Conservation (phyloP, 2,888 invertebrate species). For the Chrysolina oricalcia region DNA sequence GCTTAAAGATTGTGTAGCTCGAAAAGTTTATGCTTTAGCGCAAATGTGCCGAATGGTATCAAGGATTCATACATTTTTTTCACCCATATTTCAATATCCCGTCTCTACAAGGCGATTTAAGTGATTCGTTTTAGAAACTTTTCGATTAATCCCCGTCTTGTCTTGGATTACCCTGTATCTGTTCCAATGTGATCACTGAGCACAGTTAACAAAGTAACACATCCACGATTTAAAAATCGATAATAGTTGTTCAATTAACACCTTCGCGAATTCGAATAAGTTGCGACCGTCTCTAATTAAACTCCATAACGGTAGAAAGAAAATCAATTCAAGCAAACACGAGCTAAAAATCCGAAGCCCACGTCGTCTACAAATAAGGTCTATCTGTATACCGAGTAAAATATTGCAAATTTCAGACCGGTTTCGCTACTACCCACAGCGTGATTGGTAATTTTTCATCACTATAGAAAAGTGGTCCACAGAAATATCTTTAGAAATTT, state of each 20-base stretch:
- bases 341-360: constrained; percentile 61
- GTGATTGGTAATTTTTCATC: constrained; percentile 20
- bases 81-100: too few species aligned
- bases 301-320: constrained; percentile 49
- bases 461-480: constrained; percentile 57
- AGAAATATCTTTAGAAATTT: constrained; percentile 56
- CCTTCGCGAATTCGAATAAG: constrained; percentile 51
- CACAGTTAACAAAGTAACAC: constrained; percentile 37
- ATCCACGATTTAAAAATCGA: constrained; percentile 46
- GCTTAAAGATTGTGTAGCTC: too few species aligned
- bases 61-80: too few species aligned
- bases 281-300: constrained; percentile 54
- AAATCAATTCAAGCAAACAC: constrained; percentile 53
- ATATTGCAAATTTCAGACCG: constrained; percentile 69
- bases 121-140: too few species aligned
- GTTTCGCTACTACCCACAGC: constrained; percentile 66
- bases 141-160: neutral
- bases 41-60: too few species aligned
- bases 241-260: constrained; percentile 50
- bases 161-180: neutral
- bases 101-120: too few species aligned
- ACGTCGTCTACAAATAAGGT: constrained; percentile 64
- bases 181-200: neutral
- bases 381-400: constrained; percentile 66
- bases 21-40: too few species aligned